phyloP scores from a whole-genome alignment of 2,797 vertebrate species.

The Phoebastria nigripes region DNA sequence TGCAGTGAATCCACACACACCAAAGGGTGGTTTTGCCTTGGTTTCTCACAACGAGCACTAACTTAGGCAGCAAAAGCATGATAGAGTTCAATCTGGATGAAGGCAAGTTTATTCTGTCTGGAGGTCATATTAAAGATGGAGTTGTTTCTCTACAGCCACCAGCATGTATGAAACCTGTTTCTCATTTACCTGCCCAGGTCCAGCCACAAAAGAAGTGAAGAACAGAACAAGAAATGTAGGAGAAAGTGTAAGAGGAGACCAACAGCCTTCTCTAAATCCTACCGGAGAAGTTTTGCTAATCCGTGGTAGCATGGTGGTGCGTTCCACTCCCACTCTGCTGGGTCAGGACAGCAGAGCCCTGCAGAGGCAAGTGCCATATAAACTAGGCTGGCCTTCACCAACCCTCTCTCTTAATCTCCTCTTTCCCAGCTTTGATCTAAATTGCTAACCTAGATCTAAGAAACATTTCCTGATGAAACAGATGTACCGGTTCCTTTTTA shows the following conservation, averaged over 20 bases:
- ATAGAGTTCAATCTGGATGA: not conserved
- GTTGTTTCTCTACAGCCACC: not conserved
- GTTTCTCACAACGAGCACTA: not conserved
- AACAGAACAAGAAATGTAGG: accelerated
- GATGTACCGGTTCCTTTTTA: not conserved
- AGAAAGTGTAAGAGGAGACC: not conserved
- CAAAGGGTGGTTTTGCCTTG: not conserved
- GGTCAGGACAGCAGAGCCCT: not conserved
- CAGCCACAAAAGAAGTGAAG: not conserved
- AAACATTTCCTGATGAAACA: not conserved
- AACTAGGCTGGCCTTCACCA: not conserved
- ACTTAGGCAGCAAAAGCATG: not conserved
- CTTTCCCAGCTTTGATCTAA: not conserved
- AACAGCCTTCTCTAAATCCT: not conserved
- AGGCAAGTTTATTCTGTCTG: not conserved
- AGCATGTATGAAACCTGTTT: accelerated
- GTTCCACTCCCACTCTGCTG: accelerated
- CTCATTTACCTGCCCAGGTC: not conserved
- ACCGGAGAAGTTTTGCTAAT: not conserved
- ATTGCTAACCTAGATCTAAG: not conserved
- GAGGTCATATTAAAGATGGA: not conserved
- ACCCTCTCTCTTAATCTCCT: not conserved
- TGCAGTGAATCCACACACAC: not conserved
- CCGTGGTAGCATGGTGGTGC: accelerated
- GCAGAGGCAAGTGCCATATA: not conserved